Conservation (phyloP, 2,797 vertebrate species). For the Leuciscus waleckii region DNA sequence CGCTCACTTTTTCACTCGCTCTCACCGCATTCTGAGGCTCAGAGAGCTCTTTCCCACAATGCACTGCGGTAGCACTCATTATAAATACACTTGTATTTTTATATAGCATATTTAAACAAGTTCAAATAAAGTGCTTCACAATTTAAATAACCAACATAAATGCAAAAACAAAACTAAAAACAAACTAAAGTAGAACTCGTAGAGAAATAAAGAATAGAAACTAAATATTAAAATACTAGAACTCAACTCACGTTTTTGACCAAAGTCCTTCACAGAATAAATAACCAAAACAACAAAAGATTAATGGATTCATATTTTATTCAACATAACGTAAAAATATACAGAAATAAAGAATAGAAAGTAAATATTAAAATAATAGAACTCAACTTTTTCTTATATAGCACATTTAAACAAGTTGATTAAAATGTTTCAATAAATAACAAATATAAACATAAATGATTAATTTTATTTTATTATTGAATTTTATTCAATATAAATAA, state of each 20-base stretch:
- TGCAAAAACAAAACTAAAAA: not conserved
- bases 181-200: not conserved
- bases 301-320: not conserved
- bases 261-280: not conserved
- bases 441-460: not conserved
- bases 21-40: not conserved
- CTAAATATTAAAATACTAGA: not conserved
- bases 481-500: not conserved
- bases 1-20: not conserved
- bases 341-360: too few relatives aligned
- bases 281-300: not conserved
- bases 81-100: not conserved
- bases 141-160: not conserved
- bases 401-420: too few relatives aligned
- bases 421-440: not conserved
- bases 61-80: not conserved
- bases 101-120: too few relatives aligned
- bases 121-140: not conserved
- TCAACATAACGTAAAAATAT: not conserved
- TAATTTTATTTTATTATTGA: not conserved
- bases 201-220: not conserved
- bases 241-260: too few relatives aligned
- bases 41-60: not conserved
- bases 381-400: too few relatives aligned
- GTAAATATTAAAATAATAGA: too few relatives aligned